These are phyloP conservation scores for Ophthalmolycus amberensis DNA, from an alignment of 2,113 vertebrate genomes.

Conservation along the genomic window DNA sequence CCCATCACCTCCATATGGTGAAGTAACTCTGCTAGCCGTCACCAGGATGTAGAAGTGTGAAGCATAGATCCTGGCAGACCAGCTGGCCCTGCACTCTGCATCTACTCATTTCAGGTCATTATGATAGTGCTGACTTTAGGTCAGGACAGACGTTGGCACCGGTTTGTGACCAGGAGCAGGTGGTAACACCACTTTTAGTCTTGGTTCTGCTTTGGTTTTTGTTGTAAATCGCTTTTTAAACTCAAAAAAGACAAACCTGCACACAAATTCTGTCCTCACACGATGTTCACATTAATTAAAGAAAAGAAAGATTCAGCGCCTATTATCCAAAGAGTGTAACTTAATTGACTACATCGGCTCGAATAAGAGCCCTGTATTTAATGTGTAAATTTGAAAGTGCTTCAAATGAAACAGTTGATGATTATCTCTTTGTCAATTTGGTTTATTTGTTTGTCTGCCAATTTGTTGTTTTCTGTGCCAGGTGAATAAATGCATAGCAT, in stretches of 20 bases:
- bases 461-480: conserved; percentile 39
- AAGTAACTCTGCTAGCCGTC: conserved; percentile 57
- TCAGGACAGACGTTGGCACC: conserved; percentile 14
- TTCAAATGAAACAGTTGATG: conserved; percentile 65
- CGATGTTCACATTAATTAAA: conserved; percentile 22
- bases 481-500: conserved; percentile 61
- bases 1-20: conserved; percentile 72
- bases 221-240: conserved; percentile 31
- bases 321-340: conserved; percentile 44
- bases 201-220: conserved; percentile 4
- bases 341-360: conserved; percentile 50
- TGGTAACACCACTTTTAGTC: background rate
- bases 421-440: conserved; percentile 50
- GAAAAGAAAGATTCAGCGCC: background rate
- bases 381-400: conserved; percentile 61
- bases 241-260: background rate
- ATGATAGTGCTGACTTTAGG: conserved; percentile 45
- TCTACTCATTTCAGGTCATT: conserved; percentile 43
- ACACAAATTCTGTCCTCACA: background rate
- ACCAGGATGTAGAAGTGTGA: conserved; percentile 58
- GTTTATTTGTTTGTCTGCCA: conserved; percentile 65
- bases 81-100: conserved; percentile 59
- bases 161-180: background rate
- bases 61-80: conserved; percentile 61
- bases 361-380: conserved; percentile 37